Evolutionary conservation across 2,888 invertebrate genomes (phyloP).

Genomic region (Allygus modestus): DNA sequence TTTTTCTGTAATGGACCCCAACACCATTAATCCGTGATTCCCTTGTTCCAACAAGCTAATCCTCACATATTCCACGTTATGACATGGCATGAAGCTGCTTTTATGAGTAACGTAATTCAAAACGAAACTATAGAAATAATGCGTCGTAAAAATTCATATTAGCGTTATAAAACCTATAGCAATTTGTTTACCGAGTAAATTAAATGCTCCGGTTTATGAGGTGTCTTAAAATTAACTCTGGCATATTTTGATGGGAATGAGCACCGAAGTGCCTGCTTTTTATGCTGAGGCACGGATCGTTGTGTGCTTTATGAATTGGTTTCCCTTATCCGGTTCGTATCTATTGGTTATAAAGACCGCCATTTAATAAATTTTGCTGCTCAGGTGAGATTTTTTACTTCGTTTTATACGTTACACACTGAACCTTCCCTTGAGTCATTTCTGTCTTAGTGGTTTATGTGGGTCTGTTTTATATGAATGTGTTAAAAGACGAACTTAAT

Average conservation of each 20-base stretch:
- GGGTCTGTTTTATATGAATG: not conserved
- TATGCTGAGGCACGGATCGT: conserved; percentile 57
- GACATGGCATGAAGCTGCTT: not conserved
- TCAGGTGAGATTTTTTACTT: conserved; percentile 32
- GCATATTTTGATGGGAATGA: conserved; percentile 62
- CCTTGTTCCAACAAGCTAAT: too few relatives aligned
- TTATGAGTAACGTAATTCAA: not conserved
- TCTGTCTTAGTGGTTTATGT: not conserved
- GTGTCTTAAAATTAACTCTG: conserved; percentile 54
- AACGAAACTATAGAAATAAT: conserved; percentile 45
- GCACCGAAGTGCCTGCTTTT: conserved; percentile 43
- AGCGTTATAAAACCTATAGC: conserved; percentile 42
- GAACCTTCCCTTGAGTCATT: conserved; percentile 9
- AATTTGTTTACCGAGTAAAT: conserved; percentile 56
- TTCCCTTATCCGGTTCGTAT: conserved; percentile 53
- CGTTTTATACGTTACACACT: not conserved
- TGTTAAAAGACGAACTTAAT: too few relatives aligned
- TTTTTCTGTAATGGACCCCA: too few relatives aligned
- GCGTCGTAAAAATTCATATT: conserved; percentile 50
- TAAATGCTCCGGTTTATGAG: conserved; percentile 52
- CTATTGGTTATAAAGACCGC: conserved; percentile 56
- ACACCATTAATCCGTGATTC: too few relatives aligned
- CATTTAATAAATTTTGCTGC: conserved; percentile 39
- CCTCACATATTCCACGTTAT: not conserved
- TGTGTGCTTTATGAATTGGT: conserved; percentile 62